Conservation (phyloP, 2,113 vertebrate species). For the Proteles cristata region DNA sequence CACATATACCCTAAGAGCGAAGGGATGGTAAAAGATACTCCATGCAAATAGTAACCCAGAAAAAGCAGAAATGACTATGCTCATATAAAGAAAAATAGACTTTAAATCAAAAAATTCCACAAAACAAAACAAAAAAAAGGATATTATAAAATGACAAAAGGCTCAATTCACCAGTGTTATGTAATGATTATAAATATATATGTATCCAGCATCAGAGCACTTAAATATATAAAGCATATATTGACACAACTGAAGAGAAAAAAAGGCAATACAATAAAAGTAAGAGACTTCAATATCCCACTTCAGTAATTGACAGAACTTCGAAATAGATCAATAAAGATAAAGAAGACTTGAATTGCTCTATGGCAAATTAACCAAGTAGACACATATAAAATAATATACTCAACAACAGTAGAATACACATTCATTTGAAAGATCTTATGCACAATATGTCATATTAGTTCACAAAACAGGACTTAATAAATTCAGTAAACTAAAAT, state of each 20-base stretch:
- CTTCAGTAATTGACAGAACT: not conserved
- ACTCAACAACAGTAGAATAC: not conserved
- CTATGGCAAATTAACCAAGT: not conserved
- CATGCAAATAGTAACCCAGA: not conserved
- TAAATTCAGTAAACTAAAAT: not conserved
- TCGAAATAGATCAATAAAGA: not conserved
- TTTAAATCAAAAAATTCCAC: not conserved
- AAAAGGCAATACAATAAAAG: not conserved
- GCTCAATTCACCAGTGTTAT: not conserved
- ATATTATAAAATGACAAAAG: not conserved
- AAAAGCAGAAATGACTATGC: not conserved
- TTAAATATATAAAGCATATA: not conserved
- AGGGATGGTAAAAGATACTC: not conserved
- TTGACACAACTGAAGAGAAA: not conserved
- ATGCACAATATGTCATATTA: not conserved
- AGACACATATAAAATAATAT: not conserved
- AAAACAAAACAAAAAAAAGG: not conserved
- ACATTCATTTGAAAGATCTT: not conserved
- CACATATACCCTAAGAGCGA: not conserved
- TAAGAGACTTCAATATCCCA: not conserved
- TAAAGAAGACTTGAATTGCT: not conserved
- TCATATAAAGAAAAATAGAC: not conserved
- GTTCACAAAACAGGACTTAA: not conserved
- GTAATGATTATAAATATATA: not conserved
- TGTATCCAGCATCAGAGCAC: not conserved